Percentiles rank a stretch among this genome's conserved stretches.
Evolutionary conservation across 2,113 vertebrate genomes (phyloP).

Genomic region (Pachyramphus minor): DNA sequence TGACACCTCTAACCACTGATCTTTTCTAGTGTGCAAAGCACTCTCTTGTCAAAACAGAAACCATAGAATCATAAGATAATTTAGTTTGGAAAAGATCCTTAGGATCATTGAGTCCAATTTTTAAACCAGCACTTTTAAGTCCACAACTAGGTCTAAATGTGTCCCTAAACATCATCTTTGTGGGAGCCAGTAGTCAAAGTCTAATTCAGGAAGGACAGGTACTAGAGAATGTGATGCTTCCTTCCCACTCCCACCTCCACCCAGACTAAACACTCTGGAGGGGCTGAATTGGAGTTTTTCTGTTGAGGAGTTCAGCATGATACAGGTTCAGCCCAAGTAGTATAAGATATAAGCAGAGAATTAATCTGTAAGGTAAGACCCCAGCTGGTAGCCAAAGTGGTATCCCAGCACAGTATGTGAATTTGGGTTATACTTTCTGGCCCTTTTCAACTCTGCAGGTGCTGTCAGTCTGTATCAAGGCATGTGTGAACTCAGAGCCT

Average conservation of each 20-base stretch:
- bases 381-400: background rate
- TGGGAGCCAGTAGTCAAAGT: background rate
- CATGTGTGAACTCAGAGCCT: background rate
- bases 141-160: background rate
- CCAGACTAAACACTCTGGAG: background rate
- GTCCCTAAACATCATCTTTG: background rate
- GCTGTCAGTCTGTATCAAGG: background rate
- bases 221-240: background rate
- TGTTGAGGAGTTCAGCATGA: background rate
- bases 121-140: background rate
- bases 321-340: background rate
- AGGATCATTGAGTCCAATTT: background rate
- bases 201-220: background rate
- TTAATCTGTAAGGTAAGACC: background rate
- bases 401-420: background rate
- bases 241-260: background rate
- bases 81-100: background rate
- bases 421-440: background rate
- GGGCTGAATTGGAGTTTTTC: background rate
- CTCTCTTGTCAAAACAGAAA: background rate
- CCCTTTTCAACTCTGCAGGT: background rate
- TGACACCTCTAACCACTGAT: background rate
- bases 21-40: background rate
- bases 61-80: background rate
- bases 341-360: background rate